Conservation (phyloP, 1,140 invertebrate genomes). For the Drosophila malerkotliana region DNA sequence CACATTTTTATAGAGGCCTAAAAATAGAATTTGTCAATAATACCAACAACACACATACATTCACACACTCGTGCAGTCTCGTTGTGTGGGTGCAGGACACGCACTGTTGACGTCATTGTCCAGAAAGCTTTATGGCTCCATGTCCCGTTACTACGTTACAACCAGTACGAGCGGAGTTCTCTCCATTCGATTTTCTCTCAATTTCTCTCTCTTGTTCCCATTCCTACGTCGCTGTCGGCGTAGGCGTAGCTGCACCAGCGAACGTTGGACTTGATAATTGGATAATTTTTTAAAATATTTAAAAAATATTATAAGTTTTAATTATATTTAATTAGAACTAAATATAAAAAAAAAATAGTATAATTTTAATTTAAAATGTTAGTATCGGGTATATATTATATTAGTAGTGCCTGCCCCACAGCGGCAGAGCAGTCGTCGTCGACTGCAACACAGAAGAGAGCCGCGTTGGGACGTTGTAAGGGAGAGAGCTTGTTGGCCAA, state of each 20-base stretch:
- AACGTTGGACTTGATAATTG: neutral
- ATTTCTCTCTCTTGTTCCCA: neutral
- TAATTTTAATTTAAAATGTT: no score
- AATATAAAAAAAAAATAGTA: no score
- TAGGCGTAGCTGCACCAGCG: neutral
- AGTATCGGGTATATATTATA: slow-evolving; percentile 10
- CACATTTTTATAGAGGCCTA: slow-evolving; percentile 53
- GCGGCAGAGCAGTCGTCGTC: slow-evolving; percentile 2
- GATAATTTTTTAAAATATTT: neutral
- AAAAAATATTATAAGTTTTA: no score
- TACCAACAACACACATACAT: slow-evolving; percentile 43
- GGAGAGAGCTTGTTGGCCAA: slow-evolving; percentile 16
- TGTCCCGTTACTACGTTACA: slow-evolving; percentile 71
- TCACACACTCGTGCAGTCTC: neutral
- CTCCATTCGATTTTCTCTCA: slow-evolving; percentile 1
- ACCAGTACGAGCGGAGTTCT: slow-evolving; percentile 30
- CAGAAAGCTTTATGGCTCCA: slow-evolving; percentile 49
- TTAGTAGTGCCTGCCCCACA: neutral
- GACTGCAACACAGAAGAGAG: slow-evolving; percentile 13
- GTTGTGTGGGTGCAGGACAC: slow-evolving; percentile 59
- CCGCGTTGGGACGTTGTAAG: neutral
- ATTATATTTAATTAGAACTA: no score
- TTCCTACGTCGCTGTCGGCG: slow-evolving; percentile 1
- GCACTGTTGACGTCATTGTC: slow-evolving; percentile 79
- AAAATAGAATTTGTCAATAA: slow-evolving; percentile 79